Conservation (phyloP, 2,113 vertebrate species). For the Uropsilus gracilis region DNA sequence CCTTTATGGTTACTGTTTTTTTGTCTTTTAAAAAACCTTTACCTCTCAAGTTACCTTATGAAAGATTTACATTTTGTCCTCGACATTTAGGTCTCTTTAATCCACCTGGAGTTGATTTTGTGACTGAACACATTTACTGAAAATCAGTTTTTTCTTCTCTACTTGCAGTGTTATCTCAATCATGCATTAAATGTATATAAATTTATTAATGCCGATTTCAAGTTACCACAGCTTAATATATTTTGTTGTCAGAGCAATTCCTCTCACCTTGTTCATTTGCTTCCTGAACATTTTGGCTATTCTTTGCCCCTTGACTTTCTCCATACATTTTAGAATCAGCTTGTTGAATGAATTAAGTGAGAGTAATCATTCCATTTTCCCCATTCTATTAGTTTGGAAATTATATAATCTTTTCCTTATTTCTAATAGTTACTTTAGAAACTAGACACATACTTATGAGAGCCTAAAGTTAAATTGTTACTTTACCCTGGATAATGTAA, state of each 20-base stretch:
- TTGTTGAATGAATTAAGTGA: not conserved
- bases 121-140: not conserved
- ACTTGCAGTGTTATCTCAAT: not conserved
- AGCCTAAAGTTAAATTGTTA: not conserved
- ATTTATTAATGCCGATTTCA: not conserved
- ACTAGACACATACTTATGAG: not conserved
- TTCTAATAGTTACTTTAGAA: constrained; percentile 30
- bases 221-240: not conserved
- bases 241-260: not conserved
- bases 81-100: not conserved
- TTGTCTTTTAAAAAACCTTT: constrained; percentile 5
- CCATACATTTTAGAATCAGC: not conserved
- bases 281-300: not conserved
- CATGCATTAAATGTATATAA: not conserved
- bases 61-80: not conserved
- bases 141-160: not conserved
- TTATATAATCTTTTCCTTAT: not conserved
- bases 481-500: not conserved
- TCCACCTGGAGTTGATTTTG: not conserved
- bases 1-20: not conserved
- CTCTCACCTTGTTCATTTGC: not conserved
- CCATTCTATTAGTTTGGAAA: not conserved
- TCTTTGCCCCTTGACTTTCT: not conserved
- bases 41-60: not conserved
- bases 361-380: not conserved